A percentile compares a stretch with the other conserved stretches of the same genome.
phyloP scores from a whole-genome alignment of 2,888 invertebrate genomes.

The Quadriops clusia region DNA sequence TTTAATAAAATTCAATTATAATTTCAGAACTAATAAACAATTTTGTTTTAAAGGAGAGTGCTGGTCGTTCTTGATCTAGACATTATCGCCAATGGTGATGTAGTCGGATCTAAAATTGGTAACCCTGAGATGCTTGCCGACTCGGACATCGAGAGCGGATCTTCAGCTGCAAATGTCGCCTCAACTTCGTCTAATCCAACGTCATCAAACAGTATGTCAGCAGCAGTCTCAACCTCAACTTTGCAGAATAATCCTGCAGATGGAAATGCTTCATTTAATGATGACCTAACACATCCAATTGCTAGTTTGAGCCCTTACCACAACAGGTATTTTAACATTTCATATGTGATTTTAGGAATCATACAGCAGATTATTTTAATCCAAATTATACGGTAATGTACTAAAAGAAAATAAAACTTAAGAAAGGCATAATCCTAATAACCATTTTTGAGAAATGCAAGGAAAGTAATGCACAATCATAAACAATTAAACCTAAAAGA shows the following conservation, averaged over 20 bases:
- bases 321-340: conserved; percentile 53
- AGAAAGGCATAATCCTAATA: no score
- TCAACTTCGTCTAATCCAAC: no score
- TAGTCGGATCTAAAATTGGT: conserved; percentile 67
- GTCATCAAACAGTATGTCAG: no score
- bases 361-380: no score
- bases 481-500: no score
- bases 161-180: no score
- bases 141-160: conserved; percentile 10
- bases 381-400: no score
- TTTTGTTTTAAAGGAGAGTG: conserved; percentile 52
- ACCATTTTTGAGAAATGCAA: no score
- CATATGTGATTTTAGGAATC: not conserved
- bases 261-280: conserved; percentile 12
- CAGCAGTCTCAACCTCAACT: not conserved
- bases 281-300: conserved; percentile 60
- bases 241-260: no score
- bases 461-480: no score
- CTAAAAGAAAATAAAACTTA: no score
- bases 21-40: conserved; percentile 3
- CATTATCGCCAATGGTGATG: conserved; percentile 56
- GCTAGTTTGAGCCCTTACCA: conserved; percentile 84
- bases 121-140: conserved; percentile 50
- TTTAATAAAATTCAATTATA: conserved; percentile 3
- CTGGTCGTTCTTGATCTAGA: conserved; percentile 73